Evolutionary conservation across 2,113 vertebrate genomes (phyloP), one percentile per base, ranked within the genome.

Genomic region (Uria aalge): DNA sequence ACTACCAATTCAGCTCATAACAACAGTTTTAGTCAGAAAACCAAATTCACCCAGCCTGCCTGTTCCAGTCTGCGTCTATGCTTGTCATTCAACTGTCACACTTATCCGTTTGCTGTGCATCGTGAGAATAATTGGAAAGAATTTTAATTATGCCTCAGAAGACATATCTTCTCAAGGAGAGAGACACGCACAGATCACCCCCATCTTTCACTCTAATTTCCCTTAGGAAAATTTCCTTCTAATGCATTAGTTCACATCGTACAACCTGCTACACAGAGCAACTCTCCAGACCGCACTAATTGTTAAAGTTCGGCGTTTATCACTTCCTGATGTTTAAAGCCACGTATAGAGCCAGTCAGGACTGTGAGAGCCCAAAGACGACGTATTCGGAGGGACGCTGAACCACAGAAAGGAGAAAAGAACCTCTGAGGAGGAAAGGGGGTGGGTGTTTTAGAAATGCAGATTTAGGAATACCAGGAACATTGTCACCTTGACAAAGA

Each of bases 211-310:
- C 53, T 50, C 60, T 97, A 77, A 98, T 96, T 96, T 95, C 86
- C 96, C 95, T 91, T 64, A 97, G 97, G 96, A 98, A 97, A 96
- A 93, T 50, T 92, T 94, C 95, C 93, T 90, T 84, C 72, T 71
- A 71, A 86, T 38, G 48, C 30, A 23, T 55, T 86, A 95, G 53
- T 85, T 92, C 80, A 68, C 21, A 43, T 32, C 64, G 81, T 73
- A 94, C 96, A 97, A 88, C 43, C 88, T 59, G 59, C 74, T 12
- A 62, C 48, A 36, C 83, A 83, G 48, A 89, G 38, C 8, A 87
- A 40, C 68, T 95, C 82, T 26, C 93, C 36, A 40, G 72, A 59
- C 90, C 92, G 38, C 36, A 79, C 59, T 81, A 81, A 83, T 79
- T 94, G 90, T 84, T 97, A 56, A 81, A 83, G 63, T 75, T 52